phyloP scores from a whole-genome alignment of 2,797 vertebrate genomes.

The Enteromius thamalakanensis region DNA sequence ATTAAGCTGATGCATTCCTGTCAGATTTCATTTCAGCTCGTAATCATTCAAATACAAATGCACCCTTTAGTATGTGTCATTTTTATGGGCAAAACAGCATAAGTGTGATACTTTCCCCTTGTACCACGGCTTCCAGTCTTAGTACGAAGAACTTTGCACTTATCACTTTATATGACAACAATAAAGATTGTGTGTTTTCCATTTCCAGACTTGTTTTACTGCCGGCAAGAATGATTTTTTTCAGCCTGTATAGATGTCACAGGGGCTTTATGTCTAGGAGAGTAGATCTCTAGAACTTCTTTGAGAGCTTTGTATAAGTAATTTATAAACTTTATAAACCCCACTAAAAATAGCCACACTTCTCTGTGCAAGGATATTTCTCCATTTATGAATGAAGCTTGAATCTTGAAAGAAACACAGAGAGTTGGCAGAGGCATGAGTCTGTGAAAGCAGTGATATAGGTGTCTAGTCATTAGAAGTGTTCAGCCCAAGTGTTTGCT shows the following conservation, averaged over 20 bases:
- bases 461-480: conserved; percentile 35
- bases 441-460: conserved; percentile 29
- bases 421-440: conserved; percentile 20
- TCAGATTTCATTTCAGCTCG: conserved; percentile 1
- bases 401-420: conserved; percentile 15
- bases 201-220: conserved; percentile 5
- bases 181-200: conserved; percentile 13
- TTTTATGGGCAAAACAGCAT: conserved; percentile 9
- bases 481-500: conserved; percentile 38
- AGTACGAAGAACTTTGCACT: conserved; percentile 19
- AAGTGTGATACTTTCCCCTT: neutral
- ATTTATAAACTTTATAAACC: conserved; percentile 19
- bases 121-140: neutral
- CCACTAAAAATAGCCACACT: conserved; percentile 41
- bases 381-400: conserved; percentile 26
- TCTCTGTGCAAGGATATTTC: conserved; percentile 10
- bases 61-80: neutral
- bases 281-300: neutral
- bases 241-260: neutral
- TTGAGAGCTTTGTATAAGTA: neutral
- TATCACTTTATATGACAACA: conserved; percentile 10
- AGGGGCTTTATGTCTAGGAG: conserved; percentile 22
- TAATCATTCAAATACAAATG: conserved; percentile 19
- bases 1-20: conserved; percentile 18
- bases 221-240: neutral